Evolutionary conservation across 2,113 vertebrate species (phyloP).

Genomic region (Elgaria multicarinata): DNA sequence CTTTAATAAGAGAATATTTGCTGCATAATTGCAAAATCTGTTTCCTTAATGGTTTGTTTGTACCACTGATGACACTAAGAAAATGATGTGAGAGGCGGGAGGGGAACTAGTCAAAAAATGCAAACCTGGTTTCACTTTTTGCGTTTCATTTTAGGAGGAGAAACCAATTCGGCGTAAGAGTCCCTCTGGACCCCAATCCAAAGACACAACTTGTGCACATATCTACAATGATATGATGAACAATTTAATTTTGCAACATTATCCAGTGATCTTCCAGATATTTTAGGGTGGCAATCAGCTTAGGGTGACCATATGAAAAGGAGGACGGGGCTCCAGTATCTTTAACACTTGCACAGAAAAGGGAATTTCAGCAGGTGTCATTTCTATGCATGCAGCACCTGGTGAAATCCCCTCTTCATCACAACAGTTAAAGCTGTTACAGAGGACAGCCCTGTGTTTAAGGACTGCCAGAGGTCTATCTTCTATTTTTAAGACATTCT

Average conservation of each 20-base stretch:
- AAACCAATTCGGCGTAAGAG: neutral
- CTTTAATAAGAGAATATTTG: conserved; percentile 11
- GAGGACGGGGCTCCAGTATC: no score
- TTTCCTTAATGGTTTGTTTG: conserved; percentile 1
- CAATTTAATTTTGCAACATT: neutral
- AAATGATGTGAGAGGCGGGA: neutral
- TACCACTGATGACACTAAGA: neutral
- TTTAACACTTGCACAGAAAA: no score
- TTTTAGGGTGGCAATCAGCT: no score
- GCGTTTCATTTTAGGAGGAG: neutral
- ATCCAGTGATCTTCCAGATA: neutral
- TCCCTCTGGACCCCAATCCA: neutral
- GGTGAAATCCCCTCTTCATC: no score
- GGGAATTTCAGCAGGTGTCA: no score
- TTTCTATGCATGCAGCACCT: no score
- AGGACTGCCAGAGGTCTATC: no score
- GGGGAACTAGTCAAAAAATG: neutral
- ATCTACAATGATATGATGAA: neutral
- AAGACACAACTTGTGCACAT: neutral
- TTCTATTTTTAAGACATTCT: no score
- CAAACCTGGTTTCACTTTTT: neutral
- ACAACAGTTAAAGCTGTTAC: no score
- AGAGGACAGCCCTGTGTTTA: no score
- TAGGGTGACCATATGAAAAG: no score
- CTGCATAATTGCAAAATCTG: neutral